Percentiles rank a stretch among this genome's conserved stretches.
These are phyloP conservation scores for Lasioglossum morio DNA, from an alignment of 2,888 invertebrate species.

Conservation along the genomic window DNA sequence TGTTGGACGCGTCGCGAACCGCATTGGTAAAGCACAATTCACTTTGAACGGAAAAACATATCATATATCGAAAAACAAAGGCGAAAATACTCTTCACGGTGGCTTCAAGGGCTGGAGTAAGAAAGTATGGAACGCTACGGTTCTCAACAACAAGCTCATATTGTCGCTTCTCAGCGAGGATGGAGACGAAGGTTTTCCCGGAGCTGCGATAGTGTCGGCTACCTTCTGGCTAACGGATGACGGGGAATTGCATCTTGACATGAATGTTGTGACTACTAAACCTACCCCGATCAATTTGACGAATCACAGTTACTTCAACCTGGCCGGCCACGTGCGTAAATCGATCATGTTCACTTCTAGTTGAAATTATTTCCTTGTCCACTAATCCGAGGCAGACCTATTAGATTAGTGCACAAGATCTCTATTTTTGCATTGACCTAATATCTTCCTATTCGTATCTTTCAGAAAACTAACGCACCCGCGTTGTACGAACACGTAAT, in stretches of 20 bases:
- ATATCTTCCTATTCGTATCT: slow-evolving; percentile 13
- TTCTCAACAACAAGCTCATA: slow-evolving; percentile 85
- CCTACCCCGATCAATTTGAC: slow-evolving; percentile 95
- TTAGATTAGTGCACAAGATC: not conserved
- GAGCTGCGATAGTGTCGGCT: slow-evolving; percentile 90
- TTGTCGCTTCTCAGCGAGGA: slow-evolving; percentile 92
- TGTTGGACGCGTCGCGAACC: slow-evolving; percentile 94
- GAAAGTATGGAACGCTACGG: slow-evolving; percentile 81
- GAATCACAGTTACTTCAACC: slow-evolving; percentile 95
- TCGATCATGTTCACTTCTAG: not conserved
- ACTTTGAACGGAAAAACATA: slow-evolving; percentile 89
- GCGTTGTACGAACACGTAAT: slow-evolving; percentile 90
- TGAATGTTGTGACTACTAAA: slow-evolving; percentile 91
- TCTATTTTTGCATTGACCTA: not conserved
- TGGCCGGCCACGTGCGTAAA: slow-evolving; percentile 92
- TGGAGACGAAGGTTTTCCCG: slow-evolving; percentile 96
- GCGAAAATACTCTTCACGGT: slow-evolving; percentile 92
- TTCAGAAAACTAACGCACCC: slow-evolving; percentile 87
- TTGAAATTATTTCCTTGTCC: not conserved
- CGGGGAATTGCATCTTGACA: slow-evolving; percentile 91
- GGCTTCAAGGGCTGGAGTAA: slow-evolving; percentile 94
- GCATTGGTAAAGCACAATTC: slow-evolving; percentile 90
- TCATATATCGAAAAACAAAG: slow-evolving; percentile 90
- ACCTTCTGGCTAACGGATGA: slow-evolving; percentile 90
- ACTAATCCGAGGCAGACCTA: too few species aligned